Evolutionary conservation across 2,888 invertebrate genomes (phyloP).

Genomic region (Pollenia labialis): DNA sequence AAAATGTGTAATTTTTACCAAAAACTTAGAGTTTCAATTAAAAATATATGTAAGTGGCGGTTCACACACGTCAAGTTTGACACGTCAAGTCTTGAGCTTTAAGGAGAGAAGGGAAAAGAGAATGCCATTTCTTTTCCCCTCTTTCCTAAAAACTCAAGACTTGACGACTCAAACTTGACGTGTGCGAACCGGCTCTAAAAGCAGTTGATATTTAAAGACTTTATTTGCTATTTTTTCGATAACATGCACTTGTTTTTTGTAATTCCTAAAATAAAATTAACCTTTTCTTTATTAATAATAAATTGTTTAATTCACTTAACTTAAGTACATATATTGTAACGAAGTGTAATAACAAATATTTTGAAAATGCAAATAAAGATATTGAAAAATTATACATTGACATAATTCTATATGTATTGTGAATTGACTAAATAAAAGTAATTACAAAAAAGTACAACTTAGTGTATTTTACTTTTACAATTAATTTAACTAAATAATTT

Average conservation of each 20-base stretch:
- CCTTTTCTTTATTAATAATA: not conserved
- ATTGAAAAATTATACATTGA: not conserved
- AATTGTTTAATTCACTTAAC: conserved; percentile 2
- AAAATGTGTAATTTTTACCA: conserved; percentile 33
- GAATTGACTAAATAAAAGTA: conserved; percentile 43
- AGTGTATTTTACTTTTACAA: not conserved
- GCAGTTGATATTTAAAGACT: conserved; percentile 13
- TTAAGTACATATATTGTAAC: conserved; percentile 12
- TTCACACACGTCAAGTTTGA: too few relatives aligned
- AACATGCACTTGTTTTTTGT: conserved; percentile 5
- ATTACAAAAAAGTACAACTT: not conserved
- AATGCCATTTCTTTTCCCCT: too few relatives aligned
- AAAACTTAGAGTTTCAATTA: conserved; percentile 43
- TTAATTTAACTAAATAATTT: not conserved
- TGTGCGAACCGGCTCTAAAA: too few relatives aligned
- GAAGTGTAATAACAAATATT: not conserved
- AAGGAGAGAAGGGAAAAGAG: too few relatives aligned
- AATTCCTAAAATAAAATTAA: conserved; percentile 3
- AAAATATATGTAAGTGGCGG: too few relatives aligned
- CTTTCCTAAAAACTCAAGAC: too few relatives aligned
- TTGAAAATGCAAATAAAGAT: conserved; percentile 14
- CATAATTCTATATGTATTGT: conserved; percentile 28
- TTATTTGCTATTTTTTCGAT: conserved; percentile 16
- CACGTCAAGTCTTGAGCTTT: too few relatives aligned
- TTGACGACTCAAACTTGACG: too few relatives aligned